Conservation (phyloP, 2,888 invertebrate genomes). For the Arctia plantaginis region DNA sequence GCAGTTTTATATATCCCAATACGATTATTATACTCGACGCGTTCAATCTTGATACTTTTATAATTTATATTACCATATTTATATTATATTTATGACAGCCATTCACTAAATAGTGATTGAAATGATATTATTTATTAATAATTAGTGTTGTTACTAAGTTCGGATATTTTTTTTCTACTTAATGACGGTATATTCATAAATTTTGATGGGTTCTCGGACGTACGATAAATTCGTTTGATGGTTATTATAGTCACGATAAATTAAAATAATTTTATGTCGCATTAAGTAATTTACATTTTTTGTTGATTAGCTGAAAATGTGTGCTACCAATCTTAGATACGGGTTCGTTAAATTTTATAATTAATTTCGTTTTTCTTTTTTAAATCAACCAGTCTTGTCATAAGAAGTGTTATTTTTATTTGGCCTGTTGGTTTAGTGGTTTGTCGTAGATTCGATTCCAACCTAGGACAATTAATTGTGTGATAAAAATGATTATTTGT, state of each 20-base stretch:
- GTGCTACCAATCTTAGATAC: constrained; percentile 31
- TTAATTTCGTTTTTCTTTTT: constrained; percentile 7
- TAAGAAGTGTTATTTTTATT: constrained; percentile 19
- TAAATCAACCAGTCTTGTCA: not conserved
- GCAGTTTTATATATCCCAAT: constrained; percentile 43
- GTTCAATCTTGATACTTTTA: constrained; percentile 42
- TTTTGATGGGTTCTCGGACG: constrained; percentile 32
- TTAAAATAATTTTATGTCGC: constrained; percentile 38
- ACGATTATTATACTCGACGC: constrained; percentile 43
- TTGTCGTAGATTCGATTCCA: not conserved
- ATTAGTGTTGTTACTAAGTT: constrained; percentile 49
- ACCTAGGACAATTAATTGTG: too few relatives aligned
- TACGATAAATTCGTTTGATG: constrained; percentile 42
- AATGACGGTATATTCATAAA: constrained; percentile 46
- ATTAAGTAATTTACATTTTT: constrained; percentile 42
- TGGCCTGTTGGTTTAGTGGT: not conserved
- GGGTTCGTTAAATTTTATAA: not conserved
- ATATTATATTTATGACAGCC: constrained; percentile 53
- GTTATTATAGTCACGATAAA: constrained; percentile 44
- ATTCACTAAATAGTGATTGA: constrained; percentile 50
- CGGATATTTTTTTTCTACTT: constrained; percentile 33
- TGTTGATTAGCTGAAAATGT: constrained; percentile 37
- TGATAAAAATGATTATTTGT: not conserved
- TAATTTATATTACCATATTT: constrained; percentile 54
- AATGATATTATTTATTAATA: constrained; percentile 50